Conservation (phyloP, 1,140 invertebrate genomes). For the Kradibia gibbosae region DNA sequence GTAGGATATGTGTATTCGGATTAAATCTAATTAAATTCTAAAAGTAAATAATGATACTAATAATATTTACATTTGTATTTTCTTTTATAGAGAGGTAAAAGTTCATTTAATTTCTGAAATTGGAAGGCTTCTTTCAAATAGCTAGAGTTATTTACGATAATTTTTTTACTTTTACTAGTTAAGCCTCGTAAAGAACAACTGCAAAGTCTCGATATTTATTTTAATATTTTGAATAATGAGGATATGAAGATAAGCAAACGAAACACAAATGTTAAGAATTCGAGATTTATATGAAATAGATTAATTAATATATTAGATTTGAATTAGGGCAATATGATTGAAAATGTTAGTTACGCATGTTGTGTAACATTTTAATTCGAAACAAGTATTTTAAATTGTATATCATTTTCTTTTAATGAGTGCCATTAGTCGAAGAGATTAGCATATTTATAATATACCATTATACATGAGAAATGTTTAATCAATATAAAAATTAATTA, state of each 20-base stretch:
- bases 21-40: neutral
- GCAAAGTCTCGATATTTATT: no score
- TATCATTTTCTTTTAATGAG: neutral
- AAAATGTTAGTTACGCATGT: neutral
- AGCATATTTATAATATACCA: neutral
- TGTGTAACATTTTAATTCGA: neutral
- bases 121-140: no score
- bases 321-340: neutral
- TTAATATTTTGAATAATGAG: no score
- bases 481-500: neutral
- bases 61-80: neutral
- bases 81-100: neutral
- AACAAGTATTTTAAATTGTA: neutral
- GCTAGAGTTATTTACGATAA: no score
- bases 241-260: no score
- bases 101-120: neutral
- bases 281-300: neutral
- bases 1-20: neutral
- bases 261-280: no score
- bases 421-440: neutral
- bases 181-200: no score
- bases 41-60: neutral
- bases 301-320: neutral
- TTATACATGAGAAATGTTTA: neutral
- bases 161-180: no score